Base-by-base conservation (phyloP, 2,888 invertebrate species). In the Diadromus collaris region DNA sequence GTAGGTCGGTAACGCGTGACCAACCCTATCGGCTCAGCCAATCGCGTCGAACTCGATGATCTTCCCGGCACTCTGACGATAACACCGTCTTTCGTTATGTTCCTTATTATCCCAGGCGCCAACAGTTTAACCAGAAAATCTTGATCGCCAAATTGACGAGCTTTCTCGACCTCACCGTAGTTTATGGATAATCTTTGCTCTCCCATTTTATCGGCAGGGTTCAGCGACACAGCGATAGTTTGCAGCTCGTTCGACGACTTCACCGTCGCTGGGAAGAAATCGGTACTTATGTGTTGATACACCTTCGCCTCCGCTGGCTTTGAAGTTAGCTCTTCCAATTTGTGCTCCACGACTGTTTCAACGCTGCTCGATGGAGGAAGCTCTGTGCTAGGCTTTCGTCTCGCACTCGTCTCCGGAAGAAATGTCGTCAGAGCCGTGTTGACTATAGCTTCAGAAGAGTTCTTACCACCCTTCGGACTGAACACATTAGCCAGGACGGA, bases 91-190 rank as follows among this genome's bases (percentile, higher is more conserved):
- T 63, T 77, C 1, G 77, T 78, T 1, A 82, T 69, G 24, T 82
- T 81, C 19, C 44, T 71, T 44, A 82, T 73, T 6, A 80, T 51
- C 21, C 75, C 81, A 0, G 79, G 78, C 24, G 81, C 64, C 63
- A 82, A 67, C 7, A 82, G 41, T 74, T 74, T 82, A 0, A 76
- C 63, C 21, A 82, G 67, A 48, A 82, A 65, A n/a, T 82, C 76
- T 32, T 76, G 79, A 10, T 65, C 73, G n/a, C 69, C 81, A 1
- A 69, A 77, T 24, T 64, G 51, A 5, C 65, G 76, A 44, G 73
- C 76, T 56, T 51, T 69, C 29, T 79, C 34, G 13, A 65, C 24
- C 6, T 73, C 76, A 13, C 38, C 13, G 32, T 64, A 60, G 29
- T 76, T 60, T n/a, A 79, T 56, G 10, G 76, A 69, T 2, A 72